These are phyloP conservation scores for Cremastinae sp. DNA, from an alignment of 2,888 invertebrate genomes.

Conservation along the genomic window DNA sequence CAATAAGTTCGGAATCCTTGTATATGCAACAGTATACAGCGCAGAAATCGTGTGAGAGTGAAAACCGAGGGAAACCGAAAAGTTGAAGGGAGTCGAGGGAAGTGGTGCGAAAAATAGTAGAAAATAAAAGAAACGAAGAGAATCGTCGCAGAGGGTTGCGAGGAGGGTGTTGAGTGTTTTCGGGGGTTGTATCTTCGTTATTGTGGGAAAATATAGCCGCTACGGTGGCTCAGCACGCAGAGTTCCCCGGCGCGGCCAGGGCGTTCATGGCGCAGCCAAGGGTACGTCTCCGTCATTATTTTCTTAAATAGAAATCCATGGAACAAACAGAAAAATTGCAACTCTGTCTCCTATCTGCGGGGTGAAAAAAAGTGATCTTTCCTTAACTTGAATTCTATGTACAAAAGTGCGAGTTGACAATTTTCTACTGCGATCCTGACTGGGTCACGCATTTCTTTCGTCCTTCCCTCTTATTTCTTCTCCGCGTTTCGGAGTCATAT, in stretches of 20 bases:
- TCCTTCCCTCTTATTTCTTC: neutral
- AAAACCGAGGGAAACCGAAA: conserved; percentile 5
- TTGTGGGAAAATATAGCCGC: conserved; percentile 80
- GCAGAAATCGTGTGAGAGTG: conserved; percentile 15
- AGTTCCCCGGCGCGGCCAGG: conserved; percentile 86
- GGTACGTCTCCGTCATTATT: conserved; percentile 84
- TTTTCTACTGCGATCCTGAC: neutral
- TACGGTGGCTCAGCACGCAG: conserved; percentile 83
- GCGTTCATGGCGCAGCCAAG: conserved; percentile 95
- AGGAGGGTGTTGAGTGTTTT: conserved; percentile 52
- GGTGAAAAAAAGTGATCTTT: neutral
- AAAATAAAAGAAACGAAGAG: conserved; percentile 8
- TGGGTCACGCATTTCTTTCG: neutral
- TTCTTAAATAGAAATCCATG: neutral
- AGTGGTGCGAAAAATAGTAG: conserved; percentile 41
- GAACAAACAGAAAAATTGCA: neutral
- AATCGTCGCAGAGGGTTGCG: conserved; percentile 6
- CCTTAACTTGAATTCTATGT: neutral
- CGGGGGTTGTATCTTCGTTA: conserved; percentile 62
- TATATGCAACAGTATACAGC: neutral
- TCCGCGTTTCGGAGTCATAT: conserved; percentile 18
- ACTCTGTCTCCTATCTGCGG: neutral
- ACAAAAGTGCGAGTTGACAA: conserved; percentile 10
- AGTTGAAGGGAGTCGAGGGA: conserved; percentile 8
- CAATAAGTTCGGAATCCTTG: no score